Percentiles rank a stretch among this genome's conserved stretches.
These are phyloP conservation scores for Phallusia fumigata DNA, from an alignment of 23 tunicate genomes.

Conservation along the genomic window DNA sequence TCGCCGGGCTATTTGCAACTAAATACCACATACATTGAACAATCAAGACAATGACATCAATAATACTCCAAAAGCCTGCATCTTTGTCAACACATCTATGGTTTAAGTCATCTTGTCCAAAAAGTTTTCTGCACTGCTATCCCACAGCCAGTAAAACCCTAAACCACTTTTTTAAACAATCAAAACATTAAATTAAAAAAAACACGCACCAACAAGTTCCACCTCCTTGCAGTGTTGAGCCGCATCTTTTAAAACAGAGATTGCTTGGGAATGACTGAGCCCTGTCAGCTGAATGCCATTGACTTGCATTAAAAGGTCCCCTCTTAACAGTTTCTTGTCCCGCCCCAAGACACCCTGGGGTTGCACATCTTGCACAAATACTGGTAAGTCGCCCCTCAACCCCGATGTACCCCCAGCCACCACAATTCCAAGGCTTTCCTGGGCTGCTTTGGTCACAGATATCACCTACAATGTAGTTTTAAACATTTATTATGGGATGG, in stretches of 20 bases:
- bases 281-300: constrained; percentile 63
- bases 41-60: too few relatives aligned
- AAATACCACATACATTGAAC: too few relatives aligned
- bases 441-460: constrained; percentile 44
- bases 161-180: too few relatives aligned
- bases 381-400: constrained; percentile 64
- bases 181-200: background rate
- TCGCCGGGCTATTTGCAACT: too few relatives aligned
- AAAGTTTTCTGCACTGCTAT: too few relatives aligned
- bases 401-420: constrained; percentile 81
- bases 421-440: constrained; percentile 81
- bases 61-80: too few relatives aligned
- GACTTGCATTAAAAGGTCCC: constrained; percentile 69
- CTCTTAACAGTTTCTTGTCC: constrained; percentile 74
- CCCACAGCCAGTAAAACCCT: too few relatives aligned
- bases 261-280: constrained; percentile 61
- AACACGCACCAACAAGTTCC: constrained; percentile 28
- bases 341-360: constrained; percentile 60
- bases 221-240: constrained; percentile 71
- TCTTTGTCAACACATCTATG: too few relatives aligned
- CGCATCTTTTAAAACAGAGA: constrained; percentile 55
- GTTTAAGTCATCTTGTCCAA: too few relatives aligned
- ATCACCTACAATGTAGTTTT: constrained; percentile 33
- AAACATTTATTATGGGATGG: background rate
- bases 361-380: constrained; percentile 85